A percentile compares a stretch with the other conserved stretches of the same genome.
Conservation (phyloP, 2,797 vertebrate species). For the Neosilurus hyrtlii region DNA sequence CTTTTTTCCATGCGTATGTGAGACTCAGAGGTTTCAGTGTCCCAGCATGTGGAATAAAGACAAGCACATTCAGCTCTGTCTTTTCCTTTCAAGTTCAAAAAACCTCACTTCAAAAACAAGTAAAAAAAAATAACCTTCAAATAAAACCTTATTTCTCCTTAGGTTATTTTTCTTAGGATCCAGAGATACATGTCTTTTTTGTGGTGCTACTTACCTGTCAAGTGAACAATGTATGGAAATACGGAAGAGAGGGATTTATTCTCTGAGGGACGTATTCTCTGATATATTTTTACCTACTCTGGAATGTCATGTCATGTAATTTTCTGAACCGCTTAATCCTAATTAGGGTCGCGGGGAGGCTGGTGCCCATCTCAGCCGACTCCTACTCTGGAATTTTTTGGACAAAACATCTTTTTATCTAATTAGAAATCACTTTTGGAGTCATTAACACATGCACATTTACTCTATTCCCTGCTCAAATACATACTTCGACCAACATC, state of each 20-base stretch:
- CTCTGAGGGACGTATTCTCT: too few species aligned
- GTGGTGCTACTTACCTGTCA: conserved; percentile 53
- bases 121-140: conserved; percentile 53
- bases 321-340: too few species aligned
- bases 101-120: conserved; percentile 48
- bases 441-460: conserved; percentile 22
- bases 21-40: conserved; percentile 24
- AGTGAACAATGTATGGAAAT: conserved; percentile 50
- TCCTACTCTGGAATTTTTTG: conserved; percentile 50
- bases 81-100: conserved; percentile 62
- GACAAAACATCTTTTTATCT: conserved; percentile 17
- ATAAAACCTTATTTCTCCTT: conserved; percentile 38
- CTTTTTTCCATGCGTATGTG: conserved; percentile 19
- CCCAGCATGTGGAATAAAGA: conserved; percentile 53
- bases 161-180: conserved; percentile 57
- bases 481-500: neutral
- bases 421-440: conserved; percentile 1
- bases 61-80: conserved; percentile 42
- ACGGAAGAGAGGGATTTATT: neutral
- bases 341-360: too few species aligned
- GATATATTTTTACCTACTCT: conserved; percentile 42
- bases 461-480: neutral
- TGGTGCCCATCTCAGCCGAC: too few species aligned
- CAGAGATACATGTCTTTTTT: conserved; percentile 58
- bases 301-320: too few species aligned